Conservation (phyloP, 1,140 invertebrate species). For the Andricus grossulariae region DNA sequence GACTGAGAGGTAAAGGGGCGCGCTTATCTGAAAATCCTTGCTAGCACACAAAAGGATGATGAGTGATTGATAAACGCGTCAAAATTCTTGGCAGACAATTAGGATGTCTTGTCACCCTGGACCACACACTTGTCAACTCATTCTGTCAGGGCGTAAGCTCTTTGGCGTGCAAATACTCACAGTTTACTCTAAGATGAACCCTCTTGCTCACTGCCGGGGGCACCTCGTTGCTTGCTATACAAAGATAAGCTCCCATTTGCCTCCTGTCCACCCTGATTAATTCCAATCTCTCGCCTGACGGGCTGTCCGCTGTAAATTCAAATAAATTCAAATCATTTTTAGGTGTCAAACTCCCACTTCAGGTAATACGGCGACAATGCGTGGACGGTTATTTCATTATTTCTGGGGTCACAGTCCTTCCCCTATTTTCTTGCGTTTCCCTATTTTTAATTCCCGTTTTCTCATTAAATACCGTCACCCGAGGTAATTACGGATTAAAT, state of each 20-base stretch:
- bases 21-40: no score
- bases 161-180: slow-evolving; percentile 78
- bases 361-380: no score
- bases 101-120: slow-evolving; percentile 14
- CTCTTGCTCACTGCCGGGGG: slow-evolving; percentile 86
- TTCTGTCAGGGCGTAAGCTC: slow-evolving; percentile 23
- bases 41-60: background rate
- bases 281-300: slow-evolving; percentile 79
- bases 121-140: slow-evolving; percentile 28
- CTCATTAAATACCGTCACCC: no score
- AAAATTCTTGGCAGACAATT: slow-evolving; percentile 21
- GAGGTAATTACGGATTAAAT: no score
- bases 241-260: slow-evolving; percentile 86
- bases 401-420: no score
- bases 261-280: slow-evolving; percentile 81
- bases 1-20: no score
- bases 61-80: slow-evolving; percentile 18
- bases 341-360: background rate
- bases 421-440: no score
- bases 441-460: no score
- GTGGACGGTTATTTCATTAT: no score
- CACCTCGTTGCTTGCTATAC: slow-evolving; percentile 86
- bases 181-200: slow-evolving; percentile 85
- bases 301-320: slow-evolving; percentile 76
- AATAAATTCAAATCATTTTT: slow-evolving; percentile 34